phyloP scores from a whole-genome alignment of 2,113 vertebrate species.

The Pleuronectes platessa region DNA sequence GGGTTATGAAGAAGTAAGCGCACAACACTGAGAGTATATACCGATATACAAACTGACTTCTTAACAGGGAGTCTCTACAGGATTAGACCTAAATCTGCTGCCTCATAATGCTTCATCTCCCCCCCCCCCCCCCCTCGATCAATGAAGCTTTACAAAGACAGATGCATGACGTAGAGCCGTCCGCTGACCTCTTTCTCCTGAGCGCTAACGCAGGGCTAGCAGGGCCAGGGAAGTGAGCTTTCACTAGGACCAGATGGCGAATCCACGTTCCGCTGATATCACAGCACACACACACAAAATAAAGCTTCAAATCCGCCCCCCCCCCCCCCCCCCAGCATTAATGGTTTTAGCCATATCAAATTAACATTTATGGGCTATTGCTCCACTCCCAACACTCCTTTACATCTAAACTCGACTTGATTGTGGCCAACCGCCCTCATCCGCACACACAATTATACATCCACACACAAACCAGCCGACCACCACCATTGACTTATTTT shows the following conservation, averaged over 20 bases:
- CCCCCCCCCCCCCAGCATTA: constrained; percentile 29
- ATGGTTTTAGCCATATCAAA: constrained; percentile 68
- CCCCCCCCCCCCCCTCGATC: constrained; percentile 3
- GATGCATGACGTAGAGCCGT: constrained; percentile 6
- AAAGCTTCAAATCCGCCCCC: constrained; percentile 56
- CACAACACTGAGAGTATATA: background rate
- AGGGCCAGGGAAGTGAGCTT: constrained; percentile 5
- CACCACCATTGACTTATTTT: constrained; percentile 55
- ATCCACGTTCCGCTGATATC: constrained; percentile 23
- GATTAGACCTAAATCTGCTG: constrained; percentile 2
- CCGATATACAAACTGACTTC: background rate
- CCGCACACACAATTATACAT: background rate
- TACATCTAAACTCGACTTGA: constrained; percentile 54
- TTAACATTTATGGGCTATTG: constrained; percentile 71
- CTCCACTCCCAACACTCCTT: constrained; percentile 44
- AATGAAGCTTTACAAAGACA: constrained; percentile 12
- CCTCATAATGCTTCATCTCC: constrained; percentile 17
- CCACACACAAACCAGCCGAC: constrained; percentile 30
- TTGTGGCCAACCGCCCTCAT: constrained; percentile 24
- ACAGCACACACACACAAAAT: constrained; percentile 62
- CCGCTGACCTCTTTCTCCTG: constrained; percentile 35
- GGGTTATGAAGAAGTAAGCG: background rate
- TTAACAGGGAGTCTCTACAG: background rate
- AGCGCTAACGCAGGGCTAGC: constrained; percentile 45
- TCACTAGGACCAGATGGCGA: constrained; percentile 30